These are phyloP conservation scores for Platysteira castanea DNA, from an alignment of 2,113 vertebrate species.

Conservation along the genomic window DNA sequence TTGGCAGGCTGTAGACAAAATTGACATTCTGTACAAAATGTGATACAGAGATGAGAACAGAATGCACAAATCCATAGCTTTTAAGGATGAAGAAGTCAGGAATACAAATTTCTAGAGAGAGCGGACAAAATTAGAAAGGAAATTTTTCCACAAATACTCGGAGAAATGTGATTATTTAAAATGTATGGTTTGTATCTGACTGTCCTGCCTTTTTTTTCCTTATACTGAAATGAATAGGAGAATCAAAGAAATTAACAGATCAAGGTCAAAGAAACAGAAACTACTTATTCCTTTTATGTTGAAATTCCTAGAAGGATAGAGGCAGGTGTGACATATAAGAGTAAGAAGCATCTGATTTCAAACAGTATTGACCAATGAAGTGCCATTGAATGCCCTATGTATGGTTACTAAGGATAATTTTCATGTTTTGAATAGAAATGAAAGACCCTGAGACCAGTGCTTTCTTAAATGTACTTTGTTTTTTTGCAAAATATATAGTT, in stretches of 20 bases:
- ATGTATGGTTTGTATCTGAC: neutral
- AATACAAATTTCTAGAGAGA: neutral
- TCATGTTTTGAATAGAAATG: neutral
- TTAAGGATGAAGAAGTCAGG: neutral
- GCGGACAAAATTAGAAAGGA: neutral
- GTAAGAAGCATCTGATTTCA: neutral
- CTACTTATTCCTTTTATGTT: conserved; percentile 10
- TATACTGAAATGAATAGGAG: conserved; percentile 16
- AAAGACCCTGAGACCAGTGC: neutral
- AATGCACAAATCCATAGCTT: neutral
- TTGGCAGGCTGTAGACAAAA: neutral
- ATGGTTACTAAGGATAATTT: neutral
- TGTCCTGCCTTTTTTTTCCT: neutral
- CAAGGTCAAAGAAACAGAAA: neutral
- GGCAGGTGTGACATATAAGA: conserved; percentile 1
- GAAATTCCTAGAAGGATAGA: conserved; percentile 4
- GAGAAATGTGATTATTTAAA: neutral
- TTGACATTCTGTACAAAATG: neutral
- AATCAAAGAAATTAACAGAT: conserved; percentile 37
- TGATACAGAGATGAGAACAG: neutral
- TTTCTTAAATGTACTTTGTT: neutral
- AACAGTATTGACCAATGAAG: neutral
- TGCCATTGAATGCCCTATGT: neutral
- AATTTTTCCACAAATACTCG: neutral
- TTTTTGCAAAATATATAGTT: neutral